Conservation (phyloP, 1,140 invertebrate genomes). For the Goniozus legneri region DNA sequence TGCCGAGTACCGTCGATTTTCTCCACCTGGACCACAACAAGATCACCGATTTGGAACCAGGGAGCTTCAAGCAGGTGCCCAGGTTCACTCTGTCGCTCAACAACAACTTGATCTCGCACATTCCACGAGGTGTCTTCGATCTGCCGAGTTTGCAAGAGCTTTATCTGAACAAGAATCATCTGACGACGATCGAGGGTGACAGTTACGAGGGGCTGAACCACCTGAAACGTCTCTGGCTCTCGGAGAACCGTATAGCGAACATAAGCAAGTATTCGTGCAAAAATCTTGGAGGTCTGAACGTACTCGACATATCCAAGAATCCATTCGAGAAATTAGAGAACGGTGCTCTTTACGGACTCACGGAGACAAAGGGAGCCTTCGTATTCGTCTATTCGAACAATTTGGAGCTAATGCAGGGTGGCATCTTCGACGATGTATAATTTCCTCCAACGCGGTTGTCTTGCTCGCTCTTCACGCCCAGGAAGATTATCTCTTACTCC, state of each 20-base stretch:
- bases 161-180: conserved; percentile 23
- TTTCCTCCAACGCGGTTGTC: no score
- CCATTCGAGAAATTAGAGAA: conserved; percentile 26
- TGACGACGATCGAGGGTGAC: conserved; percentile 26
- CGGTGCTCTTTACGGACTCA: conserved; percentile 30
- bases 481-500: no score
- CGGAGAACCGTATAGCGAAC: conserved; percentile 20
- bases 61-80: conserved; percentile 22
- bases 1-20: conserved; percentile 20
- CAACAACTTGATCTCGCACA: conserved; percentile 24
- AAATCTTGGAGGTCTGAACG: conserved; percentile 20
- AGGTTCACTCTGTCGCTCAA: conserved; percentile 22
- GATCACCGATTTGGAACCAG: conserved; percentile 21
- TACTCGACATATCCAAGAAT: conserved; percentile 30
- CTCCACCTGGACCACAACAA: conserved; percentile 28
- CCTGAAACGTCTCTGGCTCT: conserved; percentile 21
- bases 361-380: conserved; percentile 9
- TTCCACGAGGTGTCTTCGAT: conserved; percentile 20
- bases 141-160: conserved; percentile 20
- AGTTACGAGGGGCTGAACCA: conserved; percentile 21
- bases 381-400: conserved; percentile 21
- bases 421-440: conserved; percentile 31
- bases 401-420: conserved; percentile 24
- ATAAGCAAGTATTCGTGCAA: conserved; percentile 25
- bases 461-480: no score